Evolutionary conservation across 2,888 invertebrate species (phyloP), one percentile per base, ranked within the genome.

Genomic region (Nipponacmea schrenckii): DNA sequence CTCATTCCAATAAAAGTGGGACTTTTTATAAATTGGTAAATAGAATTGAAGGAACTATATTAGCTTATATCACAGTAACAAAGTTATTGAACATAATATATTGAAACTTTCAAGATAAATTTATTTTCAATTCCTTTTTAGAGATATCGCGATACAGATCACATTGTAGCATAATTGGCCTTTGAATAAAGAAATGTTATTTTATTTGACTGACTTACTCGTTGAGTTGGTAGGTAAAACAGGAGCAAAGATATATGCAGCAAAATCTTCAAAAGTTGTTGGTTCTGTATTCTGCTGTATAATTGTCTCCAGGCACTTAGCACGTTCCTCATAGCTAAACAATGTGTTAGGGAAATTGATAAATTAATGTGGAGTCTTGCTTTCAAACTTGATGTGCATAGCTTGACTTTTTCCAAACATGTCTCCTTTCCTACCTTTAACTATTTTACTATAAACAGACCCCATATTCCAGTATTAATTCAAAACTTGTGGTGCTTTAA

Each of bases 221-320:
- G 81, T 79, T 63, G 83, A 80, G 70, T 83, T 83, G 17, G 80
- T 80, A 68, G 85, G 84, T 65, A 86, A 83, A 44, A 87, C 88
- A 48, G 91, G 91, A 66, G 90, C 88, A 82, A 89, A 90, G 2
- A 91, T 88, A 77, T 88, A 85, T n/a, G 89, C 87, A 64, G 90
- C 88, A 89, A 95, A 98, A 79, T 94, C 93, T 90, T 98, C 98
- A 90, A 96, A 98, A 69, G 96, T 96, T 77, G 94, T 93, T 74
- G 93, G 93, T 87, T 94, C 94, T 87, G 95, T 94, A 90, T 97
- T 95, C 82, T 94, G 93, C 74, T 92, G 92, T 71, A 96, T 94
- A 44, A 98, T 94, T 68, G 94, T 94, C 84, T 94, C 94, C 77
- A 98, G 91, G 44, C 94, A 94, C 79, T 95, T 92, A 80, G 94